Base-by-base conservation (phyloP, 2,888 invertebrate genomes). In the Amiota communis region DNA sequence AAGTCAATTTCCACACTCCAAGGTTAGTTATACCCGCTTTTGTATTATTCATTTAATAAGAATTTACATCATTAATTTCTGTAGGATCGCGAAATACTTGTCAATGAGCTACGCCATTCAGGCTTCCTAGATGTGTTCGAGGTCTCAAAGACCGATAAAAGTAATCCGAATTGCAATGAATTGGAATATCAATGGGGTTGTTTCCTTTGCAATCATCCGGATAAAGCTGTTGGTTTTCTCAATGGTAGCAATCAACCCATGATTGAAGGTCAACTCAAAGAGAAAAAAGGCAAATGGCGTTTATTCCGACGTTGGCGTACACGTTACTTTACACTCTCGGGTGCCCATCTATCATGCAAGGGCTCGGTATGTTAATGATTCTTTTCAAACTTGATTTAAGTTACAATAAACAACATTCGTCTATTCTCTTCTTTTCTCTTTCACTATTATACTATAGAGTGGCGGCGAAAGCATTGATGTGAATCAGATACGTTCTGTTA, bases 91-190 rank as follows among this genome's bases (percentile, higher is more conserved):
- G 97, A 97, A 86, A 92, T 94, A 83, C 90, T 98, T 64, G 91
- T 97, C 59, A 95, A 94, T 88, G 98, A 98, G 91, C 91, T 98
- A 67, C 92, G 97, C 17, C 93, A 95, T 81, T 94, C 95, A 4
- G 95, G 97, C 0, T 97, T 96, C 91, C 96, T 97, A 90, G 98
- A 98, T 90, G 96, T 97, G 69, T 98, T 98, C 90, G 96, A 97
- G 90, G 93, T 96, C 83, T 92, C 92, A 71, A 91, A 92, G 71
- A 90, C 90, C 70, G 89, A 90, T 78, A 88, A 87, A 74, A 80
- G 83, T 20, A 89, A 88, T 78, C 89, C 91, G 65, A 93, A 90
- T 77, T 88, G 90, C 78, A 90, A 91, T 85, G 86, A 91, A 87
- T 75, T 91, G 75, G 89, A 90, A 79, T 90, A 87, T 75, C 89